Evolutionary conservation across 2,888 invertebrate species (phyloP).

Genomic region (Caenorhabditis imperialis): DNA sequence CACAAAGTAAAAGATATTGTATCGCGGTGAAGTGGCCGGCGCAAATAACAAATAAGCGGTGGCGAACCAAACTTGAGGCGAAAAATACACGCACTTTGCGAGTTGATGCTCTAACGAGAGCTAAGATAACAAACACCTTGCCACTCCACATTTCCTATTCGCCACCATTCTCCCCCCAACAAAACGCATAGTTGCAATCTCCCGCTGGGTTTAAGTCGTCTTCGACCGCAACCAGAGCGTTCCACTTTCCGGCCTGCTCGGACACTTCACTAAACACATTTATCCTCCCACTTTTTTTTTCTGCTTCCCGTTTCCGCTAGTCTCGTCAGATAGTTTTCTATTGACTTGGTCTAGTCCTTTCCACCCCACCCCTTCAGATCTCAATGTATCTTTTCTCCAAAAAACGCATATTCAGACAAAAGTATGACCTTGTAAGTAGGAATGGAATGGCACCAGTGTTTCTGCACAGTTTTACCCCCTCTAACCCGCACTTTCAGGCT

Average conservation of each 20-base stretch:
- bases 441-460: slow-evolving; percentile 21
- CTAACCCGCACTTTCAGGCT: slow-evolving; percentile 56
- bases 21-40: slow-evolving; percentile 36
- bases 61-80: slow-evolving; percentile 40
- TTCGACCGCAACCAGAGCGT: slow-evolving; percentile 31
- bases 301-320: slow-evolving; percentile 38
- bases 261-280: slow-evolving; percentile 50
- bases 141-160: slow-evolving; percentile 24
- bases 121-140: slow-evolving; percentile 37
- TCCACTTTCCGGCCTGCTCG: slow-evolving; percentile 34
- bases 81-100: slow-evolving; percentile 59
- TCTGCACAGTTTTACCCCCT: slow-evolving; percentile 5
- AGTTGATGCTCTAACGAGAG: slow-evolving; percentile 18
- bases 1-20: slow-evolving; percentile 33
- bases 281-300: slow-evolving; percentile 22
- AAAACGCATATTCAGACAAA: slow-evolving; percentile 60
- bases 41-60: slow-evolving; percentile 24
- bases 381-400: slow-evolving; percentile 63
- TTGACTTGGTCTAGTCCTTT: slow-evolving; percentile 51
- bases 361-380: slow-evolving; percentile 31
- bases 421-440: slow-evolving; percentile 54
- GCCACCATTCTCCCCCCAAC: slow-evolving; percentile 19
- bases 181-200: slow-evolving; percentile 16
- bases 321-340: slow-evolving; percentile 51
- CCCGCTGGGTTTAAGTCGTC: slow-evolving; percentile 33